A percentile compares a stretch with the other conserved stretches of the same genome.
These are phyloP conservation scores for Cephus rjabovi DNA, from an alignment of 2,888 invertebrate genomes.

Conservation along the genomic window DNA sequence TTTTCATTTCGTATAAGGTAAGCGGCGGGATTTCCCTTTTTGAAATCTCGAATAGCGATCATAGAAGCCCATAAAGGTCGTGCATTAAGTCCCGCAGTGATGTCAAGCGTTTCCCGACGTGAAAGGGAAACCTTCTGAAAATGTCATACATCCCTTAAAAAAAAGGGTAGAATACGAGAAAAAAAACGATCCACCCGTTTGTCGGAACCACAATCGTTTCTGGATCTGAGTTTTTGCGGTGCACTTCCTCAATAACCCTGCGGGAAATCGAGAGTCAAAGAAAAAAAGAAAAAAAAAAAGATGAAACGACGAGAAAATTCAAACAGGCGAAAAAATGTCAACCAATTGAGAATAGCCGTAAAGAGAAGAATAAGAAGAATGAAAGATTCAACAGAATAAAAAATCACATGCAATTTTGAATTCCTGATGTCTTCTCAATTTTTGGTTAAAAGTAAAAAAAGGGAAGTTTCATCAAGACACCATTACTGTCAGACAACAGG, in stretches of 20 bases:
- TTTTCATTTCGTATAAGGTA: not conserved
- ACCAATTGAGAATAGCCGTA: not conserved
- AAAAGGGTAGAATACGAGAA: not conserved
- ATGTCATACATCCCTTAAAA: not conserved
- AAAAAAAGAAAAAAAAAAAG: not conserved
- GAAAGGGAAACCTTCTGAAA: not conserved
- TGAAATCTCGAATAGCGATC: not conserved
- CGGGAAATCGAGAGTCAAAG: not conserved
- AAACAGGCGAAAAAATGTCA: not conserved
- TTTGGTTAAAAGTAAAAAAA: not conserved
- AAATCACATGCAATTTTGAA: not conserved
- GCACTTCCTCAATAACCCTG: not conserved
- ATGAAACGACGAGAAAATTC: not conserved
- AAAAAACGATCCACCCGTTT: not conserved
- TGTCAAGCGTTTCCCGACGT: not conserved
- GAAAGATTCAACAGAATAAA: not conserved
- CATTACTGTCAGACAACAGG: slow-evolving; percentile 22
- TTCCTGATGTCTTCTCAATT: not conserved
- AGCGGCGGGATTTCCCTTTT: not conserved
- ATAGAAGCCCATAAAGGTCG: not conserved
- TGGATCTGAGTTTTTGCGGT: not conserved
- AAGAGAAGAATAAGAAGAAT: not conserved
- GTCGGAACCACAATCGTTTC: not conserved
- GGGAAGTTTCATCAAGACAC: not conserved
- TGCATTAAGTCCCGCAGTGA: not conserved